A percentile compares a stretch with the other conserved stretches of the same genome.
Evolutionary conservation across 2,888 invertebrate species (phyloP).

Genomic region (Zygaena filipendulae): DNA sequence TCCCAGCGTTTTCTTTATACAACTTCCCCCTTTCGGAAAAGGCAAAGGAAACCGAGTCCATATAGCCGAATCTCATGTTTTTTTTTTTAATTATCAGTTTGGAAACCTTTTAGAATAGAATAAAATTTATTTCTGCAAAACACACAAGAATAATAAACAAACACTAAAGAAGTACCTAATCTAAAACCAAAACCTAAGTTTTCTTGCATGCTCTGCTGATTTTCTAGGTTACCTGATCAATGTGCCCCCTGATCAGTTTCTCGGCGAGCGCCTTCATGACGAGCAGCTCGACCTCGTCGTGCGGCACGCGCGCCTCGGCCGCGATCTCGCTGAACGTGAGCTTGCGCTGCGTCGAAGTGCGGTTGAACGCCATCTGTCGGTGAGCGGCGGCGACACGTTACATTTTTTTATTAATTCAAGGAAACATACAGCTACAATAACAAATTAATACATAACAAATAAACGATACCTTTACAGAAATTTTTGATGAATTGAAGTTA

Average conservation of each 20-base stretch:
- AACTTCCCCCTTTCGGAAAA: no score
- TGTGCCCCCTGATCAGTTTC: slow-evolving; percentile 92
- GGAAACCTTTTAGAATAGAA: not conserved
- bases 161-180: no score
- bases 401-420: not conserved
- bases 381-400: not conserved
- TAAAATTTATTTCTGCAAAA: no score
- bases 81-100: no score
- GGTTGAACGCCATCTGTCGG: slow-evolving; percentile 92
- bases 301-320: slow-evolving; percentile 82
- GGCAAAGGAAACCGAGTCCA: no score
- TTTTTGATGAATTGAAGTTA: no score
- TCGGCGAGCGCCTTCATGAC: slow-evolving; percentile 98
- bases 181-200: no score
- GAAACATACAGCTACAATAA: not conserved
- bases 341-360: slow-evolving; percentile 87
- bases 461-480: no score
- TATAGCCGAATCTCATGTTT: no score
- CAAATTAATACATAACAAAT: no score
- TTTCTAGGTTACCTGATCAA: slow-evolving; percentile 81
- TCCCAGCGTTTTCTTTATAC: no score
- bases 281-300: slow-evolving; percentile 90
- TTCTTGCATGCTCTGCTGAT: not conserved
- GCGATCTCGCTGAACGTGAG: slow-evolving; percentile 93
- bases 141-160: no score